phyloP scores from a whole-genome alignment of 2,888 invertebrate species.

The Thyatira batis region DNA sequence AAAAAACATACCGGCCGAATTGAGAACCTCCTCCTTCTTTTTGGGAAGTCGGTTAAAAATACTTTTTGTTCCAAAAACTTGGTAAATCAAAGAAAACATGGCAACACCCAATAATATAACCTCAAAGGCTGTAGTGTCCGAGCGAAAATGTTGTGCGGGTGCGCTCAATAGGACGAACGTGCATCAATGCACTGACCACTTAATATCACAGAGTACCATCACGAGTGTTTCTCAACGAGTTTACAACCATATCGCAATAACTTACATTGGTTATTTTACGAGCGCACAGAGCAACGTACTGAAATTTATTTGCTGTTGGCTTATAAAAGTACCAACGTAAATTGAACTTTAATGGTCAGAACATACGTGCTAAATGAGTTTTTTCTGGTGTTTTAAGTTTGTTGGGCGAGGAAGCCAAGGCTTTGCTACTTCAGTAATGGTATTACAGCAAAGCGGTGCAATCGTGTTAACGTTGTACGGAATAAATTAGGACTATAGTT shows the following conservation, averaged over 20 bases:
- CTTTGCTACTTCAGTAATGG: constrained; percentile 43
- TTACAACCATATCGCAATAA: constrained; percentile 51
- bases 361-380: constrained; percentile 3
- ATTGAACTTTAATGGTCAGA: constrained; percentile 11
- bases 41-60: no score
- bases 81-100: constrained; percentile 25
- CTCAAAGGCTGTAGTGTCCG: constrained; percentile 71
- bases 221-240: constrained; percentile 30
- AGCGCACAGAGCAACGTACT: constrained; percentile 23
- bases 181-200: constrained; percentile 35
- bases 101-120: constrained; percentile 67
- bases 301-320: constrained; percentile 12
- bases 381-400: constrained; percentile 16
- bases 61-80: neutral
- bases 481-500: constrained; percentile 32
- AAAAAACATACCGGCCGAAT: no score
- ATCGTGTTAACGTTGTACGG: constrained; percentile 28
- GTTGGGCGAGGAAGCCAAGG: constrained; percentile 44
- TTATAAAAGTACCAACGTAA: constrained; percentile 3
- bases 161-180: constrained; percentile 56
- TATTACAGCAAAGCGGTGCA: constrained; percentile 47
- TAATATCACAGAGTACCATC: constrained; percentile 49
- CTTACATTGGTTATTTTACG: constrained; percentile 46
- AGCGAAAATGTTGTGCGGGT: constrained; percentile 63
- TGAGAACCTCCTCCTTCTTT: no score